Percentiles rank a stretch among this genome's conserved stretches.
These are phyloP conservation scores for Megalops cyprinoides DNA, from an alignment of 2,797 vertebrate species.

Conservation along the genomic window DNA sequence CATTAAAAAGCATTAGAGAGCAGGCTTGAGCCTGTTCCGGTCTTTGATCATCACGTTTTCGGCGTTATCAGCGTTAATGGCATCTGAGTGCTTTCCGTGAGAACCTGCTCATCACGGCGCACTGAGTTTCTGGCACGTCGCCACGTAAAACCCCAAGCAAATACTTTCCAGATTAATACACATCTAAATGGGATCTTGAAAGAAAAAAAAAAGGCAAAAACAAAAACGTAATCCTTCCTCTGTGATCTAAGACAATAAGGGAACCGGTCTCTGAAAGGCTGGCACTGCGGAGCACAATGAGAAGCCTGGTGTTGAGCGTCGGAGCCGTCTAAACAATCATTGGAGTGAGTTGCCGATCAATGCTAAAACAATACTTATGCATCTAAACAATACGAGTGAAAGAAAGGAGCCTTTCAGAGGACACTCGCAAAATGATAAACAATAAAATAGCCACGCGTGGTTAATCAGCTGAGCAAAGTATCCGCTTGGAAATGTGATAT, in stretches of 20 bases:
- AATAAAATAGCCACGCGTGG: background rate
- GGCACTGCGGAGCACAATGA: no score
- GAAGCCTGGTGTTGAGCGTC: no score
- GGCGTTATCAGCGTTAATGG: background rate
- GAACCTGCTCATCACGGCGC: background rate
- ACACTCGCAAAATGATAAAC: no score
- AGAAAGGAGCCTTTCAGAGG: background rate
- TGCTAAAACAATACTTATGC: background rate
- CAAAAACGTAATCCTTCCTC: slow-evolving; percentile 13
- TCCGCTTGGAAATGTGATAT: background rate
- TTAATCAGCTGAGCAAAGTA: slow-evolving; percentile 4
- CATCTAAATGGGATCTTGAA: slow-evolving; percentile 24
- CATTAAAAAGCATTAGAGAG: background rate
- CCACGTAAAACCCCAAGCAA: background rate
- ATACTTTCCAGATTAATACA: slow-evolving; percentile 21
- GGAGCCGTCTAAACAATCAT: no score
- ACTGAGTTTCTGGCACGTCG: background rate
- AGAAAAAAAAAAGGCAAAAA: slow-evolving; percentile 3
- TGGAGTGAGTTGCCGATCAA: background rate
- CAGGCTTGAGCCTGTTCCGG: background rate
- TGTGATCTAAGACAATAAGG: background rate
- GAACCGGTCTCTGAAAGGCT: background rate
- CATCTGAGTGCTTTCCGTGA: background rate
- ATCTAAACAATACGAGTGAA: background rate
- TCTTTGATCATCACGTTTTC: background rate